Evolutionary conservation across 2,888 invertebrate species (phyloP).

Genomic region (Lycaena phlaeas): DNA sequence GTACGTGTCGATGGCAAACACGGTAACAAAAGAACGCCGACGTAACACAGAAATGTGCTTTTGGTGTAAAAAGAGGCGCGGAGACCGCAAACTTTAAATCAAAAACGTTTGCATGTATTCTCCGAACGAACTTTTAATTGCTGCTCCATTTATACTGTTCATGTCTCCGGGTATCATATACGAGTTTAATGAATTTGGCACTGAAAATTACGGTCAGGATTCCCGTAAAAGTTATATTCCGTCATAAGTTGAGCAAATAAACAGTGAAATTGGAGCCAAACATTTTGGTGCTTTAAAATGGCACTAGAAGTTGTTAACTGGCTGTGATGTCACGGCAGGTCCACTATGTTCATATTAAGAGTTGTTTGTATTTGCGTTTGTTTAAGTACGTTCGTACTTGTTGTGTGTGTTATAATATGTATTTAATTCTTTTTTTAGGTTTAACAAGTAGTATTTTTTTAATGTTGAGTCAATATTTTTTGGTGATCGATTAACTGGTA

Average conservation of each 20-base stretch:
- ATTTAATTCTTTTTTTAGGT: too few relatives aligned
- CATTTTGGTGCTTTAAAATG: slow-evolving; percentile 17
- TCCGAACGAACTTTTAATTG: slow-evolving; percentile 64
- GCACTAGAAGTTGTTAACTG: slow-evolving; percentile 13
- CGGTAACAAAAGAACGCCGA: slow-evolving; percentile 3
- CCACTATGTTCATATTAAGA: too few relatives aligned
- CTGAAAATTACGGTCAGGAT: slow-evolving; percentile 36
- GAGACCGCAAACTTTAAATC: slow-evolving; percentile 47
- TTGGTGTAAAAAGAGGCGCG: too few relatives aligned
- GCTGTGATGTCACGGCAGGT: too few relatives aligned
- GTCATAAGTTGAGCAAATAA: slow-evolving; percentile 31
- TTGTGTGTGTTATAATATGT: too few relatives aligned
- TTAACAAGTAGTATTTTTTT: too few relatives aligned
- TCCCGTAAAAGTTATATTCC: slow-evolving; percentile 33
- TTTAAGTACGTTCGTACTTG: too few relatives aligned
- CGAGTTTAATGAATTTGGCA: slow-evolving; percentile 58
- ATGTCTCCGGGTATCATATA: slow-evolving; percentile 51
- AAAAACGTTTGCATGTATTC: slow-evolving; percentile 58
- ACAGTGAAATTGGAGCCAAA: slow-evolving; percentile 24
- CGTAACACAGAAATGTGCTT: too few relatives aligned
- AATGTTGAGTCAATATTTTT: too few relatives aligned
- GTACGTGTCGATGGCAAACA: too few relatives aligned
- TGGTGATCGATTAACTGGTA: too few relatives aligned
- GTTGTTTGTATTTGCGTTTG: too few relatives aligned
- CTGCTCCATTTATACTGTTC: slow-evolving; percentile 53